Evolutionary conservation across 1,140 invertebrate species (phyloP), one percentile per base, ranked within the genome.

Genomic region (Ceratina japonica): DNA sequence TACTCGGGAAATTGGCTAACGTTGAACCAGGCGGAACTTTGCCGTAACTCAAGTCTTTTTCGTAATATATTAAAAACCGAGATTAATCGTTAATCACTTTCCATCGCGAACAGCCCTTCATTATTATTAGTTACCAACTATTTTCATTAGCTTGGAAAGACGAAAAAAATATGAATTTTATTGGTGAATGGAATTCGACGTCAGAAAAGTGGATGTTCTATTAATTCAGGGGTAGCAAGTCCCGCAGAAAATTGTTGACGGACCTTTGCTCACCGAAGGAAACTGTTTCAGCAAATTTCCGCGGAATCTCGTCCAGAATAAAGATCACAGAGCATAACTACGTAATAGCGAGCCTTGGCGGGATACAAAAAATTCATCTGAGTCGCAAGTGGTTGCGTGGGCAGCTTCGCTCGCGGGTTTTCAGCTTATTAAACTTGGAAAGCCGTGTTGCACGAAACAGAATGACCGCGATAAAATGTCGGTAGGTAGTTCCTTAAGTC

Each of bases 341-440:
- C 27, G 31, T 13, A 15, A 20, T 15, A 24, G 27, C 13, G n/a
- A 37, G 18, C 16, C 22, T n/a, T 22, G 12, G 16, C 4, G 24
- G 54, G 15, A n/a, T 44, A 8, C 22, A 59, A 68, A 75, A 75
- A 51, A 61, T 79, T 73, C 69, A 73, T 65, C 18, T 27, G 13
- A 24, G 51, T 61, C 61, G n/a, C 31, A 73, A 79, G 44, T 72
- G 37, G 69, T 65, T 79, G 15, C 76, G 61, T 61, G 27, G 52
- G 69, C 51, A 3, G 18, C 5, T 58, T 31, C 7, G 0, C 12
- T 20, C 58, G 13, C 27, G 20, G 27, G 22, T 65, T 44, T 78
- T 27, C 70, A 65, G 69, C 69, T 79, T 65, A 79, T 79, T 79
- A 79, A 79, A 79, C 61, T 65, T 66, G 70, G 37, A 59, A 74